Conservation (phyloP, 2,888 invertebrate genomes). For the Ligdia adustata region DNA sequence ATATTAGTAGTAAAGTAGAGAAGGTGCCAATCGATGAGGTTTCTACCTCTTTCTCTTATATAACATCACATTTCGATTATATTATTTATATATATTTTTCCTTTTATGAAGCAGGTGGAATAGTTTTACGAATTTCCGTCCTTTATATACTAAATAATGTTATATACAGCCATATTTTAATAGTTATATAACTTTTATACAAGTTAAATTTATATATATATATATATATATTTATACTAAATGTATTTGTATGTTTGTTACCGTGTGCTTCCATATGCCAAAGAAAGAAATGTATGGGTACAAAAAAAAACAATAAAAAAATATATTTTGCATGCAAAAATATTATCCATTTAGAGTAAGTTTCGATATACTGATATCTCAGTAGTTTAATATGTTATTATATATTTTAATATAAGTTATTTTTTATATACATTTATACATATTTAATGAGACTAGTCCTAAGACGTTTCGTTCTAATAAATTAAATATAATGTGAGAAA, state of each 20-base stretch:
- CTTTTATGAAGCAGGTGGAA: slow-evolving; percentile 26
- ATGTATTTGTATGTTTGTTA: slow-evolving; percentile 35
- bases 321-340: slow-evolving; percentile 68
- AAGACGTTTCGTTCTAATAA: slow-evolving; percentile 72
- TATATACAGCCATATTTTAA: slow-evolving; percentile 56
- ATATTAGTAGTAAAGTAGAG: slow-evolving; percentile 13
- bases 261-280: slow-evolving; percentile 66
- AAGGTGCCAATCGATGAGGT: slow-evolving; percentile 25
- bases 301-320: slow-evolving; percentile 52
- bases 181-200: too few relatives aligned
- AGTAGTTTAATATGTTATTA: slow-evolving; percentile 39
- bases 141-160: slow-evolving; percentile 34
- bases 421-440: slow-evolving; percentile 52
- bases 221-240: slow-evolving; percentile 31
- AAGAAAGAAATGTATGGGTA: slow-evolving; percentile 74
- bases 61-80: slow-evolving; percentile 25
- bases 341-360: slow-evolving; percentile 42
- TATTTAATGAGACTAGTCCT: slow-evolving; percentile 69
- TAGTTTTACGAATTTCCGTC: slow-evolving; percentile 58
- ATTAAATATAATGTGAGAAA: slow-evolving; percentile 55
- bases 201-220: slow-evolving; percentile 1
- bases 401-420: slow-evolving; percentile 47
- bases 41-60: slow-evolving; percentile 12
- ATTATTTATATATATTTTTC: slow-evolving; percentile 1
- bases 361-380: slow-evolving; percentile 29